Conservation (phyloP, 2,888 invertebrate species). For the Zootermopsis nevadensis region DNA sequence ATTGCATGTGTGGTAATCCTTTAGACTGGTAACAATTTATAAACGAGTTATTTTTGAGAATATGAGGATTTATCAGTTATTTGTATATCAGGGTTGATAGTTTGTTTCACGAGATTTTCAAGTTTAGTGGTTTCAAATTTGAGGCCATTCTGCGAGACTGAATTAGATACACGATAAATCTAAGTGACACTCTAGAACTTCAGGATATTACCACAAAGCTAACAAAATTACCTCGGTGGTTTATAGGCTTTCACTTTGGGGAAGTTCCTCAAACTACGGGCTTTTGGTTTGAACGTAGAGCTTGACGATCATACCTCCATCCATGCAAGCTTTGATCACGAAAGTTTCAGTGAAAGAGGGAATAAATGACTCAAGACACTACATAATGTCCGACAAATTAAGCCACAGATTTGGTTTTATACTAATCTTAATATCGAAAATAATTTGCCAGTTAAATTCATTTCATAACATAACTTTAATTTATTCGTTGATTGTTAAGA, state of each 20-base stretch:
- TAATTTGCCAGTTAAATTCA: too few species aligned
- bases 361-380: too few species aligned
- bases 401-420: too few species aligned
- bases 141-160: neutral
- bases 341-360: neutral
- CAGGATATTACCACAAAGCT: neutral
- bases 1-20: too few species aligned
- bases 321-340: neutral
- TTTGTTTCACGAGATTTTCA: neutral
- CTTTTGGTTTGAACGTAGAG: neutral
- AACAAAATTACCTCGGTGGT: slow-evolving; percentile 13
- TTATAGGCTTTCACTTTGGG: neutral
- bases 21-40: too few species aligned
- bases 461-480: too few species aligned
- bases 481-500: too few species aligned
- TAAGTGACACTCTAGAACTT: neutral
- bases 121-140: too few species aligned
- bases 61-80: too few species aligned
- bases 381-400: too few species aligned
- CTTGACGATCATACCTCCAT: neutral
- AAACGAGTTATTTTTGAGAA: too few species aligned
- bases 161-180: neutral
- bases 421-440: too few species aligned
- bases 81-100: neutral
- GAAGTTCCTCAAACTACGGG: neutral